Evolutionary conservation across 2,888 invertebrate genomes (phyloP), one percentile per base, ranked within the genome.

Genomic region (Drosophila greeni): DNA sequence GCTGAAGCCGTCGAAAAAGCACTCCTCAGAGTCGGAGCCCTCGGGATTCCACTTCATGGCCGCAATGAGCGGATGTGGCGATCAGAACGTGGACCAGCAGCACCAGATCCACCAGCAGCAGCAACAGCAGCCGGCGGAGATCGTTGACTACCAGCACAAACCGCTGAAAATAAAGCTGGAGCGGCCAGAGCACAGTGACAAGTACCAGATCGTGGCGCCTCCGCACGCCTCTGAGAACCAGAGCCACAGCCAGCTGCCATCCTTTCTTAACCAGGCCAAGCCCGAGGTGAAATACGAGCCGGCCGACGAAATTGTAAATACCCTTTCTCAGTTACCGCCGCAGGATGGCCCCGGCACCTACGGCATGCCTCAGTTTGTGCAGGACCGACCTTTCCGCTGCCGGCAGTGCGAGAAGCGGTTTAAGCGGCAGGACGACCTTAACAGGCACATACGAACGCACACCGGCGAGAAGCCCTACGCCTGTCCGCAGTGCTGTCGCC

Each of bases 361-460:
- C 26, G 84, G 84, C 1, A 81, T 81, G 82, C 81, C 81, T 7
- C 81, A 82, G 55, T 81, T 81, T 52, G 80, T 82, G 39, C 84
- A 82, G 14, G 82, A 82, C 18, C 78, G 86, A 11, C 87, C 86
- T 1, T 85, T 79, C 67, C 77, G 78, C 9, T 86, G 86, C 56
- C 73, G 55, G 5, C 75, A 82, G 31, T 87, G 87, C 51, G 67
- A 74, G 20, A 87, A 86, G 42, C 66, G 83, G 24, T 87, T 87
- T 45, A 87, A 85, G 56, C 82, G 87, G 4, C 87, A 86, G 62
- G 87, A 87, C 55, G 87, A 87, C 74, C 76, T 87, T 9, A 88
- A 87, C 56, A 86, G 87, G 3, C 87, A 87, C 55, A 76, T 79
- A 68, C 80, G 88, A 33, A 87, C 87, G 37, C 87, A 87, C 58